A percentile compares a stretch with the other conserved stretches of the same genome.
These are phyloP conservation scores for Drosophila seguyi DNA, from an alignment of 1,140 invertebrate species.

Conservation along the genomic window DNA sequence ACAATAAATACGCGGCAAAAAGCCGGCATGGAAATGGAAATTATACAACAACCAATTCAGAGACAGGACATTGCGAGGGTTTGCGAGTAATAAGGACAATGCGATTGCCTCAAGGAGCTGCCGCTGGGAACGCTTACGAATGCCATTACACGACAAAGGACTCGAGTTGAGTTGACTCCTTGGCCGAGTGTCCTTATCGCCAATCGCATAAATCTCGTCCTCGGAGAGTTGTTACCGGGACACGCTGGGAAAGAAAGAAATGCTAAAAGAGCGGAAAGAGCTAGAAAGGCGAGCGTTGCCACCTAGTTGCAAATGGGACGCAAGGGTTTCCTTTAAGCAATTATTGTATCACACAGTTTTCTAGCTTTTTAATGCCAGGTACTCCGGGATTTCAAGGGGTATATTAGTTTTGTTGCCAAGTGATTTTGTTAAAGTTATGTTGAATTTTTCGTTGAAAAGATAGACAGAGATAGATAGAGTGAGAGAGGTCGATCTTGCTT, in stretches of 20 bases:
- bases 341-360: constrained; percentile 66
- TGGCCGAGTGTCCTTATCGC: constrained; percentile 57
- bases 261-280: neutral
- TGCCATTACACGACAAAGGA: constrained; percentile 69
- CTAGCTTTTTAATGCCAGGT: constrained; percentile 48
- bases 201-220: constrained; percentile 82
- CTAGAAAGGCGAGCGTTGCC: constrained; percentile 50
- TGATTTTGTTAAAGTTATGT: neutral
- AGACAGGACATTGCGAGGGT: constrained; percentile 21
- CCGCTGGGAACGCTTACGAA: constrained; percentile 61
- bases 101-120: constrained; percentile 54
- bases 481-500: too few relatives aligned
- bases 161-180: constrained; percentile 37
- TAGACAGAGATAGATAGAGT: too few relatives aligned
- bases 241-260: constrained; percentile 17
- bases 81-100: constrained; percentile 54
- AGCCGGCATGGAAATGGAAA: constrained; percentile 27
- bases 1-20: constrained; percentile 62
- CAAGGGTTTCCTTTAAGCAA: constrained; percentile 77
- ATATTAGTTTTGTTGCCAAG: neutral
- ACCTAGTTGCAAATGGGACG: constrained; percentile 79
- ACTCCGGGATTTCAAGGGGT: neutral
- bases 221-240: constrained; percentile 78
- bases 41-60: constrained; percentile 13
- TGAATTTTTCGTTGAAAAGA: too few relatives aligned